Evolutionary conservation across 1,140 invertebrate species (phyloP).

Genomic region (Saxidomus purpurata): DNA sequence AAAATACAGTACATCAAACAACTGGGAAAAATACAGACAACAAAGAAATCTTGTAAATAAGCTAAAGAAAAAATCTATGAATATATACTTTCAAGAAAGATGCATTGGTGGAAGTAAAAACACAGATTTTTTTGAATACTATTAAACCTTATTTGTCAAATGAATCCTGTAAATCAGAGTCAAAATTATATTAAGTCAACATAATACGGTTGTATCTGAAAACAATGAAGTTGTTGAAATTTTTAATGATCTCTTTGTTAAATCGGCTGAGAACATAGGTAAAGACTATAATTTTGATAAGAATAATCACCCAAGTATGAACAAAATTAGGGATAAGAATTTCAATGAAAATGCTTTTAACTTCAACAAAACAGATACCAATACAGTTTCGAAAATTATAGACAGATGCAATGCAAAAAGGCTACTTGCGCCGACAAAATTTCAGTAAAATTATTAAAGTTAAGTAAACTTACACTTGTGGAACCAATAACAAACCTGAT

Average conservation of each 20-base stretch:
- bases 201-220: conserved; percentile 36
- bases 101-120: no score
- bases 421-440: conserved; percentile 61
- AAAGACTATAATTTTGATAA: no score
- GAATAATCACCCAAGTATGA: no score
- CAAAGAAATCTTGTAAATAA: conserved; percentile 29
- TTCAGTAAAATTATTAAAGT: conserved; percentile 52
- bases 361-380: no score
- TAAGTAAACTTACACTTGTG: conserved; percentile 15
- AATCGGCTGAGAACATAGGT: no score
- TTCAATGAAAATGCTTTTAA: no score
- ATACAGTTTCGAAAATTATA: conserved; percentile 22
- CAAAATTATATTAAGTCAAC: conserved; percentile 46
- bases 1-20: conserved; percentile 19
- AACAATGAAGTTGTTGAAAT: neutral
- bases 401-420: conserved; percentile 57
- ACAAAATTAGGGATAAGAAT: no score
- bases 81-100: neutral
- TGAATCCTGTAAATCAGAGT: no score
- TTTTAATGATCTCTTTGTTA: no score
- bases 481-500: conserved; percentile 36
- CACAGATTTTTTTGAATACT: no score
- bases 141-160: no score
- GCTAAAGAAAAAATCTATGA: neutral
- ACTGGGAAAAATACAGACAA: conserved; percentile 20